These are phyloP conservation scores for Bagarius yarrelli DNA, from an alignment of 2,113 vertebrate genomes.

Conservation along the genomic window DNA sequence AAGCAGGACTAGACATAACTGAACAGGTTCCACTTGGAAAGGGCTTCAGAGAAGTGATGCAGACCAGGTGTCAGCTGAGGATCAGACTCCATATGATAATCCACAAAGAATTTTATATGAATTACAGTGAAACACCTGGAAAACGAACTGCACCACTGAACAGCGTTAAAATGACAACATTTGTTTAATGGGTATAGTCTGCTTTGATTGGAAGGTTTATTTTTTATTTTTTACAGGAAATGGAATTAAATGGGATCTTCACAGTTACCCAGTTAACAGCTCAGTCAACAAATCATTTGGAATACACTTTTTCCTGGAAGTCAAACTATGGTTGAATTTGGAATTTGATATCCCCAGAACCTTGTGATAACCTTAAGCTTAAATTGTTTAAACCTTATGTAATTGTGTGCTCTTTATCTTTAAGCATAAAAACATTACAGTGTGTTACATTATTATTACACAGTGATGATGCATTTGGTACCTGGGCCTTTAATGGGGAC, in stretches of 20 bases:
- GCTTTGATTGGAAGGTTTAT: background rate
- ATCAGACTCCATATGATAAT: constrained; percentile 14
- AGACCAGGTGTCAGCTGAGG: constrained; percentile 27
- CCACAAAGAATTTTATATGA: constrained; percentile 16
- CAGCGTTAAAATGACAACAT: constrained; percentile 3
- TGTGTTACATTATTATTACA: too few relatives aligned
- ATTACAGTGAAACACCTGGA: constrained; percentile 5
- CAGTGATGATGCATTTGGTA: too few relatives aligned
- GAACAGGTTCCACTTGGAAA: constrained; percentile 34
- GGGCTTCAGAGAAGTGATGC: constrained; percentile 19
- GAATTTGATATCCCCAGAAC: background rate
- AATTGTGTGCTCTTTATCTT: background rate
- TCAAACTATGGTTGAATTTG: background rate
- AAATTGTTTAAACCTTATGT: background rate
- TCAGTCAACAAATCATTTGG: background rate
- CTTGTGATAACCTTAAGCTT: background rate
- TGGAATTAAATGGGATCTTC: background rate
- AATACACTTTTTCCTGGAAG: background rate
- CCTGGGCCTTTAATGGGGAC: too few relatives aligned
- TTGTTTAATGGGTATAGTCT: background rate
- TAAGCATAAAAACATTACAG: too few relatives aligned
- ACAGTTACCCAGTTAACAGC: background rate
- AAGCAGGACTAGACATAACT: constrained; percentile 41
- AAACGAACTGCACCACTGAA: background rate
- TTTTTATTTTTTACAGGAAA: constrained; percentile 1